Evolutionary conservation across 2,797 vertebrate species (phyloP), one percentile per base, ranked within the genome.

Genomic region (Acrocephalus scirpaceus): DNA sequence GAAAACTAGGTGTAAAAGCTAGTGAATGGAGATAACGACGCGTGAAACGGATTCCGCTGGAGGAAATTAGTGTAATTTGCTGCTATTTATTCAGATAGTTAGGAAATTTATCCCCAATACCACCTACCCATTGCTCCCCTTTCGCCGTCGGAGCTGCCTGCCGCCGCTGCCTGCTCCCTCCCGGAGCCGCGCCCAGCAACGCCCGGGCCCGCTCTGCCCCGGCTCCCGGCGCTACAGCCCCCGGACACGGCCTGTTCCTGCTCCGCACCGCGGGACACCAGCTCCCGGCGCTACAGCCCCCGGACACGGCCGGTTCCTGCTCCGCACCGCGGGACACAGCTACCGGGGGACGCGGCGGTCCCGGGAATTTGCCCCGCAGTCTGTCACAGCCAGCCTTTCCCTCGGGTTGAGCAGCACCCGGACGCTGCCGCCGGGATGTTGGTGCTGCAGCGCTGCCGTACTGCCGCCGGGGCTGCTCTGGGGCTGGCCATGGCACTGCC

Each of bases 101-200:
- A 34, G 7, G 9, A 77, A 58, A 64, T 57, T 64, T 40, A 34
- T 22, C 15, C 38, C 10, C 21, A 7, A 13, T 19, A 11, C 3
- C 22, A 14, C 23, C 13, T 1, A 5, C 9, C 10, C 10, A 5
- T 1, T 3, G 2, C 5, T 32, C 12, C 18, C 3, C 29, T 40
- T 40, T 65, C 2, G 10, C n/a, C 3, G 4, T 2, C 3, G 21
- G 25, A 40, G 12, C 25, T 45, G 65, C 5, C 4, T 9, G 22
- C 32, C 30, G 5, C 7, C 1, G 3, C 32, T 27, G 34, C 18
- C 5, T 7, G 34, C 21, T 21, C 13, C 50, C 5, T 9, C 14
- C 11, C 8, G 13, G 7, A 45, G 29, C n/a, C 5, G 19, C 5
- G 5, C 40, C 19, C 40, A 5, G 45, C 16, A 20, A 16, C 6